Percentiles rank a stretch among this genome's conserved stretches.
These are phyloP conservation scores for Falco cherrug DNA, from an alignment of 2,797 vertebrate genomes.

Conservation along the genomic window DNA sequence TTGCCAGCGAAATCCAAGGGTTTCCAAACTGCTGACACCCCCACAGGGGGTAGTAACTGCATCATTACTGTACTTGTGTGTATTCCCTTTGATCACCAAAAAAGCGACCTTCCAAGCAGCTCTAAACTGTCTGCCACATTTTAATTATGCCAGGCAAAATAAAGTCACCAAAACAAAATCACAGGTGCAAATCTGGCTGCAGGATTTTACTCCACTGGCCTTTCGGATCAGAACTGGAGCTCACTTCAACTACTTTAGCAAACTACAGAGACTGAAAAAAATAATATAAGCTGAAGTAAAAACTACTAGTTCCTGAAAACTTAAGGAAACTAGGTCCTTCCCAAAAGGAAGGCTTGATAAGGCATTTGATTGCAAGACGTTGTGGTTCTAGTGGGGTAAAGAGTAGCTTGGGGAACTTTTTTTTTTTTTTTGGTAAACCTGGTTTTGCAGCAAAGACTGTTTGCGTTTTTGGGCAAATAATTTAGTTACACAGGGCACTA, in stretches of 20 bases:
- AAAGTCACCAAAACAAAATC: neutral
- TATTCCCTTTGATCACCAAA: neutral
- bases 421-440: neutral
- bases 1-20: neutral
- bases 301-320: neutral
- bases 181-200: neutral
- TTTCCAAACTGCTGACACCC: conserved; percentile 11
- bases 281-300: neutral
- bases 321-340: neutral
- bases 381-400: neutral
- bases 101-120: neutral
- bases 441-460: rapidly evolving
- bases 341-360: conserved; percentile 14
- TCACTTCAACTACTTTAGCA: neutral
- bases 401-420: neutral
- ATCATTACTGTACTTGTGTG: neutral
- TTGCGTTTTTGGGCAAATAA: neutral
- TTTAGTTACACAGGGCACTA: neutral
- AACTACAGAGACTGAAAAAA: neutral
- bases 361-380: neutral
- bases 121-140: neutral
- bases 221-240: neutral
- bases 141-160: neutral
- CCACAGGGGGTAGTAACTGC: conserved; percentile 29
- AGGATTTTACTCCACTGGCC: neutral